Percentiles rank a stretch among this genome's conserved stretches.
Evolutionary conservation across 2,113 vertebrate species (phyloP).

Genomic region (Herpailurus yagouaroundi): DNA sequence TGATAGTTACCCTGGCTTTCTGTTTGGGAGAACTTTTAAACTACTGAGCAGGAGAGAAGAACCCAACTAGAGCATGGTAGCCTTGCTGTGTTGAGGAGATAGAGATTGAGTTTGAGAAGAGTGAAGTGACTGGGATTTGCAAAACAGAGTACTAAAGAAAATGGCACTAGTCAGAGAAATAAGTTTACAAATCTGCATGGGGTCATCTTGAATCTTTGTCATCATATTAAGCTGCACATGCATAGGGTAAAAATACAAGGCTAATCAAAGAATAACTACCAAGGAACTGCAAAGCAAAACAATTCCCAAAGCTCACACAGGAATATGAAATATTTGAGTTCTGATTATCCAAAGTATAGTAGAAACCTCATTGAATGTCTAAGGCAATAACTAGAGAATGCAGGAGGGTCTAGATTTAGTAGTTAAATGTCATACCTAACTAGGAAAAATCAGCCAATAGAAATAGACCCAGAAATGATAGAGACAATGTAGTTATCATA

Average conservation of each 20-base stretch:
- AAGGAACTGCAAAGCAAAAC: neutral
- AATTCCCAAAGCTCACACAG: neutral
- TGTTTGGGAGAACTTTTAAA: neutral
- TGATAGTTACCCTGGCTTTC: neutral
- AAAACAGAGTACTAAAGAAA: neutral
- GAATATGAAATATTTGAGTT: neutral
- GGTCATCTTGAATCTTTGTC: neutral
- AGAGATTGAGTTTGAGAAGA: neutral
- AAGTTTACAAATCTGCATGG: neutral
- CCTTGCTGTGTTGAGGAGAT: neutral
- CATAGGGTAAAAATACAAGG: neutral
- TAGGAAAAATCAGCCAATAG: neutral
- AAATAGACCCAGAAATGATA: slow-evolving; percentile 22
- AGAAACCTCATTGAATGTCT: neutral
- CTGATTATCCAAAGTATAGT: neutral
- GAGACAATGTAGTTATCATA: neutral
- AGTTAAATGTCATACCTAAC: neutral
- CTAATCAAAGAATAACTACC: neutral
- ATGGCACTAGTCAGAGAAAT: neutral
- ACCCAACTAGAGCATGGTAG: neutral
- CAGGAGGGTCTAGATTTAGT: neutral
- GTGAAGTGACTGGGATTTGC: neutral
- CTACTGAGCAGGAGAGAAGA: neutral
- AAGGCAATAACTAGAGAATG: neutral
- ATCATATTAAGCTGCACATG: neutral